Evolutionary conservation across 2,113 vertebrate genomes (phyloP).

Genomic region (Fukomys damarensis): DNA sequence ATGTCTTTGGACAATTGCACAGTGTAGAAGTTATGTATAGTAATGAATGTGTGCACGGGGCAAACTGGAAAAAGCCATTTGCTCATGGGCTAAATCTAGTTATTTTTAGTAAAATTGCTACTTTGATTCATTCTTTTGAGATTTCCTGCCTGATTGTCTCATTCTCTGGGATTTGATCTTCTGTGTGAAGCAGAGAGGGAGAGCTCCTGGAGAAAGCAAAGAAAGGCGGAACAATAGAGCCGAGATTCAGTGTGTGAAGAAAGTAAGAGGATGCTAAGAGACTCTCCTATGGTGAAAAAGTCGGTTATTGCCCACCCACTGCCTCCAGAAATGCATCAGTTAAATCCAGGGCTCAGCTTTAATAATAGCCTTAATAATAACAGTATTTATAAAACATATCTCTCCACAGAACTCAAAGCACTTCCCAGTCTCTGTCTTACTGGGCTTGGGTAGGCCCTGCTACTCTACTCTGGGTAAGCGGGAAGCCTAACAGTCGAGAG

Average conservation of each 20-base stretch:
- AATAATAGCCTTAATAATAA: slow-evolving; percentile 72
- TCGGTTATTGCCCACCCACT: slow-evolving; percentile 20
- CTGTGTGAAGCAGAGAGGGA: slow-evolving; percentile 1
- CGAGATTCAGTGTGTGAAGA: neutral
- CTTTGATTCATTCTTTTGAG: slow-evolving; percentile 61
- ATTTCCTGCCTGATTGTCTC: slow-evolving; percentile 37
- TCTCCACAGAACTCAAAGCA: slow-evolving; percentile 39
- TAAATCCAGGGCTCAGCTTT: slow-evolving; percentile 48
- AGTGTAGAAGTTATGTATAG: slow-evolving; percentile 19
- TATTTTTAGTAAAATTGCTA: slow-evolving; percentile 77
- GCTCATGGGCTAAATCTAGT: slow-evolving; percentile 48
- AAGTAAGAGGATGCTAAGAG: neutral
- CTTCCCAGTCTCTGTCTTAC: slow-evolving; percentile 37
- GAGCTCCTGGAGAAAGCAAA: neutral
- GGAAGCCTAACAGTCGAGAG: neutral
- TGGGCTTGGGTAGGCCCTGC: neutral
- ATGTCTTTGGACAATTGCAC: slow-evolving; percentile 45
- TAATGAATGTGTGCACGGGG: slow-evolving; percentile 58
- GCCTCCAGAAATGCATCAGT: slow-evolving; percentile 53
- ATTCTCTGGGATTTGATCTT: slow-evolving; percentile 44
- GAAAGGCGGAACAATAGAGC: neutral
- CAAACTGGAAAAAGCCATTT: slow-evolving; percentile 15
- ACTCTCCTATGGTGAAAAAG: neutral
- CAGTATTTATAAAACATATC: slow-evolving; percentile 61
- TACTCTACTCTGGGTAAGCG: neutral